These are phyloP conservation scores for Larimichthys crocea DNA, from an alignment of 2,113 vertebrate species.

Conservation along the genomic window DNA sequence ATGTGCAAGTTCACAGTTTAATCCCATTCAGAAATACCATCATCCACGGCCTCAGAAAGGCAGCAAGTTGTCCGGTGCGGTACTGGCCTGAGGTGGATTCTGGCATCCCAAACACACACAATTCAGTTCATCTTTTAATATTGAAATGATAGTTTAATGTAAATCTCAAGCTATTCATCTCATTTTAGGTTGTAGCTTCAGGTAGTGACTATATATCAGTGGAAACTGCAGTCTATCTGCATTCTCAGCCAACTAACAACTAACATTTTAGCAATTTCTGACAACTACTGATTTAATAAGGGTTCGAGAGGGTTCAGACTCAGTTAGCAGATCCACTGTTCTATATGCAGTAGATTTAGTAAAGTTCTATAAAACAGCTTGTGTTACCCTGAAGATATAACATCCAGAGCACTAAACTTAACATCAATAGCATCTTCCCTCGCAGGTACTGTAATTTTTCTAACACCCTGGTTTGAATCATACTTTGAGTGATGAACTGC, in stretches of 20 bases:
- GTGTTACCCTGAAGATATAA: not conserved
- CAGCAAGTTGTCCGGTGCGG: too few species aligned
- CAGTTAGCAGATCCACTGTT: not conserved
- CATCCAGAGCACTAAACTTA: not conserved
- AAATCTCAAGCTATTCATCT: too few species aligned
- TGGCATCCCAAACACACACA: not conserved
- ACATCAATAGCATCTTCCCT: not conserved
- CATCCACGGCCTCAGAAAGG: too few species aligned
- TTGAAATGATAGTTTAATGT: too few species aligned
- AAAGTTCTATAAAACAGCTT: not conserved
- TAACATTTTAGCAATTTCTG: not conserved
- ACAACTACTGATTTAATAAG: not conserved
- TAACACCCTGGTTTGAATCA: not conserved
- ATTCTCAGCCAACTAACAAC: not conserved
- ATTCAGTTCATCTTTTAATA: too few species aligned
- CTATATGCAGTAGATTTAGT: not conserved
- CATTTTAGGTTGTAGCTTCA: too few species aligned
- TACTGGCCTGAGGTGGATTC: not conserved
- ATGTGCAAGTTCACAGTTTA: too few species aligned
- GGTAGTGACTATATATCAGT: too few species aligned
- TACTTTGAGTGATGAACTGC: conserved; percentile 13
- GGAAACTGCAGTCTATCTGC: not conserved
- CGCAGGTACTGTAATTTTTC: conserved; percentile 17
- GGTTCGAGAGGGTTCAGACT: not conserved
- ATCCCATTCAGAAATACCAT: too few species aligned